A percentile compares a stretch with the other conserved stretches of the same genome.
phyloP scores from a whole-genome alignment of 2,888 invertebrate species.

The Dryococelus australis region DNA sequence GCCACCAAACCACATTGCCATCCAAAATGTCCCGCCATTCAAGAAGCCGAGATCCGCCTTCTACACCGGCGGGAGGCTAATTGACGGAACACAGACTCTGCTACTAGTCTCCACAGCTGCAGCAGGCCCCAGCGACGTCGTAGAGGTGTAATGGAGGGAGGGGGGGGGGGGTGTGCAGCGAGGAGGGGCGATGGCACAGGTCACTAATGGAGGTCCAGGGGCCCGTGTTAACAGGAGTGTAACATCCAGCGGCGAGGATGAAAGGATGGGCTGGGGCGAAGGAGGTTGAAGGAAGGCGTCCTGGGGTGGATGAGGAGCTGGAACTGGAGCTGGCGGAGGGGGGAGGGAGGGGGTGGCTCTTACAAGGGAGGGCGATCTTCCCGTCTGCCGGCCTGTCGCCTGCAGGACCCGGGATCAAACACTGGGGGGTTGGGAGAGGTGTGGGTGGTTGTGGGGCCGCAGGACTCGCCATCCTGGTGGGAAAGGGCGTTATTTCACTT shows the following conservation, averaged over 20 bases:
- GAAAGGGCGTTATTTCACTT: neutral
- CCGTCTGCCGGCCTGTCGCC: neutral
- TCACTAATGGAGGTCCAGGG: slow-evolving; percentile 6
- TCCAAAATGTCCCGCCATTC: too few relatives aligned
- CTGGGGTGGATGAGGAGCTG: neutral
- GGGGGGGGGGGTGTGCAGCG: neutral
- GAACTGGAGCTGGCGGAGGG: too few relatives aligned
- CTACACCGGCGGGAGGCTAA: neutral
- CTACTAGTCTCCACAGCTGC: neutral
- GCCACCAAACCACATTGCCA: too few relatives aligned
- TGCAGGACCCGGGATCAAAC: neutral
- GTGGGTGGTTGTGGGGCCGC: too few relatives aligned
- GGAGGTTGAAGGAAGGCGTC: neutral
- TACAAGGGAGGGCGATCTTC: neutral
- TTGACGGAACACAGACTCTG: neutral
- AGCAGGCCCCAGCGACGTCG: neutral
- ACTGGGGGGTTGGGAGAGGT: neutral
- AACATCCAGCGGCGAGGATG: neutral
- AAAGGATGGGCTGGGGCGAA: neutral
- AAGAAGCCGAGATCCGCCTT: too few relatives aligned
- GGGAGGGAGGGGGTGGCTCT: neutral
- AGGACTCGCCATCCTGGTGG: neutral
- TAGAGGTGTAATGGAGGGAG: neutral
- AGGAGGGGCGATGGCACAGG: neutral
- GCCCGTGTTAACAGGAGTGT: slow-evolving; percentile 5